Evolutionary conservation across 2,113 vertebrate genomes (phyloP), one percentile per base, ranked within the genome.

Genomic region (Bombycilla garrulus): DNA sequence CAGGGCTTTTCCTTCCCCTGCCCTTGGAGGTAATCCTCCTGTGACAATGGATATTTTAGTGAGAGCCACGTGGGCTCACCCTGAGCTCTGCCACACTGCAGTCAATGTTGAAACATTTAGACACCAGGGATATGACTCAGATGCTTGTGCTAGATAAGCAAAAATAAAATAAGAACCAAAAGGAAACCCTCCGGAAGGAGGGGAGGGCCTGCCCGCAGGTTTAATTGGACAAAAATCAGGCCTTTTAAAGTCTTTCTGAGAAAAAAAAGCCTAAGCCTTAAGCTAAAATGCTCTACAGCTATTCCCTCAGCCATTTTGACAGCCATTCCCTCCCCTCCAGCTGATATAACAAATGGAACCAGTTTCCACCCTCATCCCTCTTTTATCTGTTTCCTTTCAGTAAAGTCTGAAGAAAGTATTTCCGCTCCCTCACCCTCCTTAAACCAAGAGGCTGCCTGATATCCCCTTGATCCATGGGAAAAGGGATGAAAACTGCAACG

Each of bases 361-460:
- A 12, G 23, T 94, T 94, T 72, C 81, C 74, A 54, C 47, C 33
- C 61, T 31, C 17, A 1, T 77, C 45, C 18, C 36, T 88, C 45
- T 90, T 96, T 92, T 96, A 96, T 90, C 87, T 86, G 56, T 64
- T 96, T 94, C 85, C 67, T 45, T 93, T 95, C 86, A 87, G 64
- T 65, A 79, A 88, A 92, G 33, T 38, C 62, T 64, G 47, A 86
- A 71, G 82, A 94, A 97, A 95, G 17, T 51, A 90, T 95, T 95
- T 96, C 90, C 31, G 0, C 62, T 86, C 73, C 67, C 84, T 69
- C 45, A 0, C 54, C 48, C 80, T 94, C 24, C 72, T 67, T 71
- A 69, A 78, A 64, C 8, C 12, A 24, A 48, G 56, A 92, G 62
- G 26, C 83, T 93, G 80, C 88, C 56, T 45, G 81, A 66, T 73